Evolutionary conservation across 2,113 vertebrate species (phyloP).

Genomic region (Cavia porcellus): DNA sequence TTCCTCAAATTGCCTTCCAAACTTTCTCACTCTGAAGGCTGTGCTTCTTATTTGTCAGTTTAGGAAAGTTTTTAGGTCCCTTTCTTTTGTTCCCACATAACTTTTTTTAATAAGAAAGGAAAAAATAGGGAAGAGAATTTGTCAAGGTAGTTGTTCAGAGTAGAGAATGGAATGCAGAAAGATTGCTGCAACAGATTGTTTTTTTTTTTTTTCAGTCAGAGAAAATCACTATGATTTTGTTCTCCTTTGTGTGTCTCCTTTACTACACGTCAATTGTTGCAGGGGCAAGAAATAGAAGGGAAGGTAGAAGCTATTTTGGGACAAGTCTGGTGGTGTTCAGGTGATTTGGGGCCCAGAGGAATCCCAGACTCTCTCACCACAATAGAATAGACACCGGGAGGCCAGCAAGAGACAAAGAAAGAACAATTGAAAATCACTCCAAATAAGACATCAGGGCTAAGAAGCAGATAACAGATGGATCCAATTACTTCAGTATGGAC

Average conservation of each 20-base stretch:
- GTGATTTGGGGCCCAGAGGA: conserved; percentile 62
- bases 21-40: neutral
- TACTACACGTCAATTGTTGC: conserved; percentile 55
- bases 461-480: conserved; percentile 6
- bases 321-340: neutral
- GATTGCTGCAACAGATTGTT: neutral
- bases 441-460: neutral
- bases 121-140: conserved; percentile 22
- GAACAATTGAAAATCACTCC: neutral
- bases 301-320: conserved; percentile 58
- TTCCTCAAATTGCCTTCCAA: neutral
- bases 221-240: conserved; percentile 76
- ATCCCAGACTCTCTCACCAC: conserved; percentile 10
- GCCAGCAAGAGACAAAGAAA: conserved; percentile 29
- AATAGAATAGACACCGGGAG: neutral
- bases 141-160: neutral
- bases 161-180: neutral
- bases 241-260: conserved; percentile 57
- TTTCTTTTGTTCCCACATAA: neutral
- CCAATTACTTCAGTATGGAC: conserved; percentile 55
- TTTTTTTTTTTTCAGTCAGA: conserved; percentile 17
- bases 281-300: conserved; percentile 23
- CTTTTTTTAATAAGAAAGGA: neutral
- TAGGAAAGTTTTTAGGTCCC: fast-evolving
- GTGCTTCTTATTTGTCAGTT: neutral